A percentile compares a stretch with the other conserved stretches of the same genome.
Evolutionary conservation across 37 sponge, comb jelly and placozoan species (phyloP).

Genomic region (Geodia barretti): DNA sequence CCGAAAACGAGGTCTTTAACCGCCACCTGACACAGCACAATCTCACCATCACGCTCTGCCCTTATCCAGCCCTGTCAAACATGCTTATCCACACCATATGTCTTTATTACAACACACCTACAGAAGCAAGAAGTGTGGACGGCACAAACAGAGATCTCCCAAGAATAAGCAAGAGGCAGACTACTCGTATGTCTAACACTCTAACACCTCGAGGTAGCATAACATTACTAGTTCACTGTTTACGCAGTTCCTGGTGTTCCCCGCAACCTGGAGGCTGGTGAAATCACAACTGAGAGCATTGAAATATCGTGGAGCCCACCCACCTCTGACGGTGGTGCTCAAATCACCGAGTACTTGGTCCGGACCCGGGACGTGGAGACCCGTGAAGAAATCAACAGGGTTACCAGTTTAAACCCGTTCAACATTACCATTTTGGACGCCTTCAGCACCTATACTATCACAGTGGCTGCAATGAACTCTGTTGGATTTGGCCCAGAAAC

Average conservation of each 20-base stretch:
- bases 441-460: not conserved
- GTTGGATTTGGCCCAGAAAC: not conserved
- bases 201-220: not conserved
- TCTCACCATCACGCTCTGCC: too few species aligned
- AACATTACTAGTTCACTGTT: not conserved
- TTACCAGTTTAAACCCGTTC: not conserved
- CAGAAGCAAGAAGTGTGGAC: too few species aligned
- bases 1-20: too few species aligned
- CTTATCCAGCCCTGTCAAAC: too few species aligned
- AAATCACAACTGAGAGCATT: not conserved
- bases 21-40: too few species aligned
- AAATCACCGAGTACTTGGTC: not conserved
- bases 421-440: not conserved
- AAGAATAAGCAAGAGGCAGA: not conserved
- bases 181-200: not conserved
- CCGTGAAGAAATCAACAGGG: not conserved
- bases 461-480: not conserved
- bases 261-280: not conserved
- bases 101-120: not conserved
- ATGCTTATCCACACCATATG: too few species aligned
- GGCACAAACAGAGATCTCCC: not conserved
- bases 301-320: not conserved
- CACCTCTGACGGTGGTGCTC: not conserved
- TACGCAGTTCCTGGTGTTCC: not conserved
- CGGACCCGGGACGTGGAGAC: not conserved